Evolutionary conservation across 1,140 invertebrate species (phyloP).

Genomic region (Drosophila trapezifrons): DNA sequence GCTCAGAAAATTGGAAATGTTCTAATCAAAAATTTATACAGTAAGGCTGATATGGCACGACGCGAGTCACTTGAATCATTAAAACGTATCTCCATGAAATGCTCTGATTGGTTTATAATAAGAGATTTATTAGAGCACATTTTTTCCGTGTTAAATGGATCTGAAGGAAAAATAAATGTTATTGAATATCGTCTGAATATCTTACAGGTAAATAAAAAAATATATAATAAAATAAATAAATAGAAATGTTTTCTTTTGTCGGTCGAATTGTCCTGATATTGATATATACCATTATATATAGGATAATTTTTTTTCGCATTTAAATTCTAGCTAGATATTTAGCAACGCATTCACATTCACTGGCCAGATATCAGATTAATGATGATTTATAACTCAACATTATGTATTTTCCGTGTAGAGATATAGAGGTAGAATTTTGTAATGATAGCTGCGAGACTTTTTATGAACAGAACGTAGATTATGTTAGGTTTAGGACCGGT

Average conservation of each 20-base stretch:
- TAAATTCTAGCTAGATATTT: too few species aligned
- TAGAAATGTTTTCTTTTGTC: background rate
- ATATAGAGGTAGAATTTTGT: too few species aligned
- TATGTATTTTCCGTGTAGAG: too few species aligned
- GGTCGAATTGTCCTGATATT: background rate
- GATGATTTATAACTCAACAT: too few species aligned
- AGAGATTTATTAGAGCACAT: conserved; percentile 89
- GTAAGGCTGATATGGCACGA: conserved; percentile 92
- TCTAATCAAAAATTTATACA: conserved; percentile 91
- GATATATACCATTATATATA: conserved; percentile 1
- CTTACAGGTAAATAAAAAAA: conserved; percentile 90
- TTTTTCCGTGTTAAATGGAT: conserved; percentile 94
- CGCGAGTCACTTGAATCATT: conserved; percentile 89
- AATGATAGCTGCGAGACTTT: too few species aligned
- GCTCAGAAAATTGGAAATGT: conserved; percentile 92
- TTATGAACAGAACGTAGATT: too few species aligned
- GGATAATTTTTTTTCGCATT: too few species aligned
- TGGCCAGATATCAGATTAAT: too few species aligned
- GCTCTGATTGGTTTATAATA: conserved; percentile 88
- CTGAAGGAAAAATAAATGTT: conserved; percentile 95
- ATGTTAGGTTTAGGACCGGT: too few species aligned
- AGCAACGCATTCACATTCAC: too few species aligned
- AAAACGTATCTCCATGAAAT: conserved; percentile 89
- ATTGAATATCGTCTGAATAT: conserved; percentile 94
- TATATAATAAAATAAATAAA: too few species aligned